These are phyloP conservation scores for Siderastrea siderea DNA, from an alignment of 92 coral and sea anemone species.

Conservation along the genomic window DNA sequence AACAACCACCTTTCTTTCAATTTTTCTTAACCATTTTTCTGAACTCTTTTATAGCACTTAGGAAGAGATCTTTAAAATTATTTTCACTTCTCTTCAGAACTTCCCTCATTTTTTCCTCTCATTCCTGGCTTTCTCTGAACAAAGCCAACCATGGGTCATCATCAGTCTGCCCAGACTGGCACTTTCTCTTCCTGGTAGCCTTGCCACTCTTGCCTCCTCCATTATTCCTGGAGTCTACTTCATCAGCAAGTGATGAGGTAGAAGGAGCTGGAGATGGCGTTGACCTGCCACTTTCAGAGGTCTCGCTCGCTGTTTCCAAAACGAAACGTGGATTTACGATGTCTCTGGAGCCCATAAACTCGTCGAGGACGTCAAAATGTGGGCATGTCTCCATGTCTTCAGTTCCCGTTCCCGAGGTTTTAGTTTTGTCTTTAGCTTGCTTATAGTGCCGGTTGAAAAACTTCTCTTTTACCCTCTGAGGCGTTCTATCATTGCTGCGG, in stretches of 20 bases:
- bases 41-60: neutral
- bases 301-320: neutral
- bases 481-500: neutral
- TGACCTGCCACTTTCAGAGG: neutral
- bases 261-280: neutral
- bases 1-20: neutral
- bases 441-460: neutral
- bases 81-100: neutral
- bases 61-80: neutral
- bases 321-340: neutral
- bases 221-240: neutral
- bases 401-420: conserved; percentile 5
- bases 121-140: neutral
- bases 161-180: neutral
- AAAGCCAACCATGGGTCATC: neutral
- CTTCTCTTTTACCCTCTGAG: conserved; percentile 10
- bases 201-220: neutral
- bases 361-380: conserved; percentile 14
- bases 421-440: conserved; percentile 3
- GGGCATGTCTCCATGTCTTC: neutral
- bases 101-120: neutral
- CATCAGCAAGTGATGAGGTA: neutral
- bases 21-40: neutral
- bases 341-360: conserved; percentile 11
- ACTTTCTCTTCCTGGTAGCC: neutral